Evolutionary conservation across 30 jellyfish, hydroid and myxozoan genomes (phyloP).

Genomic region (Rhopilema esculentum): DNA sequence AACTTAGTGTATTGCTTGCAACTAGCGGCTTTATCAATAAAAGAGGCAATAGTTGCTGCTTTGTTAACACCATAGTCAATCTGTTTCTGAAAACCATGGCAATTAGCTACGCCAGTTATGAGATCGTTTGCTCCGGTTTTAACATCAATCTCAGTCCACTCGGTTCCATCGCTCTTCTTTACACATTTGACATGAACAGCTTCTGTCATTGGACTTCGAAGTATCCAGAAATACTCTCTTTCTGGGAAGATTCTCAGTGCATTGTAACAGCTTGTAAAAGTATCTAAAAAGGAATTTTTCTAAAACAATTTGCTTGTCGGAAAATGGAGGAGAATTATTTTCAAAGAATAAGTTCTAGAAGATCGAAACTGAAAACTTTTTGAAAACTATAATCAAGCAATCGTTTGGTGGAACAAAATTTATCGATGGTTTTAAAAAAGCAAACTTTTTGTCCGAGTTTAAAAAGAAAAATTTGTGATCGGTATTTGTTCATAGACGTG

Average conservation of each 20-base stretch:
- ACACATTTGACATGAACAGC: neutral
- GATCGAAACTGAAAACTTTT: too few species aligned
- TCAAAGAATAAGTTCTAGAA: too few species aligned
- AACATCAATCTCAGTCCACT: neutral
- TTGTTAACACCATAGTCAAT: neutral
- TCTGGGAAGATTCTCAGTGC: neutral
- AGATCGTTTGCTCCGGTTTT: neutral
- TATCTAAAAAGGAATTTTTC: neutral
- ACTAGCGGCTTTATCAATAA: constrained; percentile 10
- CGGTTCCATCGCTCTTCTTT: neutral
- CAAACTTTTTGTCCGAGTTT: too few species aligned
- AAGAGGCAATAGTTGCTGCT: neutral
- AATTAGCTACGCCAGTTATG: too few species aligned
- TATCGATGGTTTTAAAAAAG: too few species aligned
- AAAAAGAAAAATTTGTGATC: too few species aligned
- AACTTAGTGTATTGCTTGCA: constrained; percentile 39
- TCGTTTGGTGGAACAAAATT: too few species aligned
- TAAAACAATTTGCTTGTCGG: too few species aligned
- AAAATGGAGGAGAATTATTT: too few species aligned
- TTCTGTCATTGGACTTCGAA: neutral
- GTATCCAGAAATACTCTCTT: neutral
- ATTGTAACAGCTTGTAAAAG: neutral
- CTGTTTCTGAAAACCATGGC: neutral
- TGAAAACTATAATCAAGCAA: too few species aligned
- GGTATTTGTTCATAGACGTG: too few species aligned